phyloP scores from a whole-genome alignment of 2,113 vertebrate genomes.

The Cichladusa arquata region DNA sequence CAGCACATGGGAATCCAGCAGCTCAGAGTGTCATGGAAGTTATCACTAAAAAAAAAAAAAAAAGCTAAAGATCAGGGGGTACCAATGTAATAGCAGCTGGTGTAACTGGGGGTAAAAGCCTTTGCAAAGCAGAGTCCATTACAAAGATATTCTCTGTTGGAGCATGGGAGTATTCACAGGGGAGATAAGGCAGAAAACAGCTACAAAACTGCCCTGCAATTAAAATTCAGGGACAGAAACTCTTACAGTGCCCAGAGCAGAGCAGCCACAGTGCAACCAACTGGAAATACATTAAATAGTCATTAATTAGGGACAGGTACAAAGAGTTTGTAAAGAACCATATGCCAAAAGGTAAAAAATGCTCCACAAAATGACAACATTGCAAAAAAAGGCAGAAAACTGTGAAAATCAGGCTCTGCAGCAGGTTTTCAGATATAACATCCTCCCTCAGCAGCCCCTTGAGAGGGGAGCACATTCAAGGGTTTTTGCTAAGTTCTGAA shows the following conservation, averaged over 20 bases:
- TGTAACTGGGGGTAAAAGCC: neutral
- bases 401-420: neutral
- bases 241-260: neutral
- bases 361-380: neutral
- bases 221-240: neutral
- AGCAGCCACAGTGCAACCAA: neutral
- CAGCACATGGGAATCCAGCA: neutral
- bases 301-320: neutral
- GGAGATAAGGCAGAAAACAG: neutral
- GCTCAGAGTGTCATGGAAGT: neutral
- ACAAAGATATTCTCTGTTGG: neutral
- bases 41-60: neutral
- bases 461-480: neutral
- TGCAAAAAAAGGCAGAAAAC: neutral
- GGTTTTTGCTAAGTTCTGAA: neutral
- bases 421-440: neutral
- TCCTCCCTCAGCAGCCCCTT: neutral
- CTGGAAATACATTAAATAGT: neutral
- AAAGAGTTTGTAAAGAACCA: neutral
- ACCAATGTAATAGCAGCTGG: neutral
- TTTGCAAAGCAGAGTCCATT: neutral
- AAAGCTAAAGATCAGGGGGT: neutral
- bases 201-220: neutral
- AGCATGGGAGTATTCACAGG: fast-evolving
- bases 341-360: neutral